These are phyloP conservation scores for Paralvinella palmiformis DNA, from an alignment of 1,140 invertebrate genomes.

Conservation along the genomic window DNA sequence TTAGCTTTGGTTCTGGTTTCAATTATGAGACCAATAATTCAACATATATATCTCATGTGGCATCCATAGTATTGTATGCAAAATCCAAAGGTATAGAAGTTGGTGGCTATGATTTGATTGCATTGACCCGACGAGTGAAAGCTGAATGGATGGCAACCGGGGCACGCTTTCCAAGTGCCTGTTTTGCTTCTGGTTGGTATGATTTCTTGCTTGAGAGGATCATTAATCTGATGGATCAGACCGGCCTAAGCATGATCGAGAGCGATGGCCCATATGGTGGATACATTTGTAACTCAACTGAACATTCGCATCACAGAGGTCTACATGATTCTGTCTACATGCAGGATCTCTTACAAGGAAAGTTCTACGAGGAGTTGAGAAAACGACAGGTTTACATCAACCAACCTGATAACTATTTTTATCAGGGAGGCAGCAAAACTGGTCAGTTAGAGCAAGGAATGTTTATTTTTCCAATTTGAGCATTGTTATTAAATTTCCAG, in stretches of 20 bases:
- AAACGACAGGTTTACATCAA: constrained; percentile 8
- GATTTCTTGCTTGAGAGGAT: constrained; percentile 7
- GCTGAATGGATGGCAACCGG: constrained; percentile 1
- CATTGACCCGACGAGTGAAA: background rate
- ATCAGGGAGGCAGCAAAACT: constrained; percentile 15
- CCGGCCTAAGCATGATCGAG: constrained; percentile 10
- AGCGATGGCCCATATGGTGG: constrained; percentile 14
- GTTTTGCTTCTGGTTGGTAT: constrained; percentile 13
- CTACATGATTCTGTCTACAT: constrained; percentile 2
- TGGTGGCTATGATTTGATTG: constrained; percentile 15
- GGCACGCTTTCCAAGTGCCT: background rate
- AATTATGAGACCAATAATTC: background rate
- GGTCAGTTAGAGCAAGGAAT: constrained; percentile 5
- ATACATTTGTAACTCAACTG: constrained; percentile 3
- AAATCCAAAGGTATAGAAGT: constrained; percentile 10
- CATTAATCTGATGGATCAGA: constrained; percentile 2
- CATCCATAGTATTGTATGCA: background rate
- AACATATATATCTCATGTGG: background rate
- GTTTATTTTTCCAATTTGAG: no score
- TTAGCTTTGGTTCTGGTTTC: background rate
- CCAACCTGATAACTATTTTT: constrained; percentile 15
- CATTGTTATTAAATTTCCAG: no score
- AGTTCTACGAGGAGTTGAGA: background rate
- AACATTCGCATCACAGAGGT: constrained; percentile 4
- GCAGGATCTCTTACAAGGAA: background rate